Evolutionary conservation across 2,113 vertebrate species (phyloP).

Genomic region (Todiramphus chloris): DNA sequence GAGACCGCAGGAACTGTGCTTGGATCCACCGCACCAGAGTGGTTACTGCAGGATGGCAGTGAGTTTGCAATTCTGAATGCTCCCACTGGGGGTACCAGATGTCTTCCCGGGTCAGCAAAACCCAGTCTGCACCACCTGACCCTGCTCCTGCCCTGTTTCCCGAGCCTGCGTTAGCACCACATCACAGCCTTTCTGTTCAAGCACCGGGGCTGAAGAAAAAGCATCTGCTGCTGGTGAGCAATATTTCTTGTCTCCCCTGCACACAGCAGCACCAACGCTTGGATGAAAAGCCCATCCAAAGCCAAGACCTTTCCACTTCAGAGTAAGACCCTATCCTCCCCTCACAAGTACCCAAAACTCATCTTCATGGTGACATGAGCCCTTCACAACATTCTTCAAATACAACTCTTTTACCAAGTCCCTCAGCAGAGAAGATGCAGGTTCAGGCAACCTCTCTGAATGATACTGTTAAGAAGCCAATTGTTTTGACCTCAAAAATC

Average conservation of each 20-base stretch:
- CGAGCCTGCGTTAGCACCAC: neutral
- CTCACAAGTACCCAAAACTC: neutral
- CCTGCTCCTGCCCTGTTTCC: neutral
- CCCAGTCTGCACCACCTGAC: neutral
- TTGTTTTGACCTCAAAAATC: neutral
- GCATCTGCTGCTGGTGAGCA: neutral
- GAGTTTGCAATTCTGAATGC: neutral
- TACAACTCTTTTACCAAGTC: neutral
- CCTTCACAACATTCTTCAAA: neutral
- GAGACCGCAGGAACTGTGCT: neutral
- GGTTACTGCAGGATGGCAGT: neutral
- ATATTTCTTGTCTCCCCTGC: neutral
- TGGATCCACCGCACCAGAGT: rapidly evolving
- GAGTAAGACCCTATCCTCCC: neutral
- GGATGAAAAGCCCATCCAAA: neutral
- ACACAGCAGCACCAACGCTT: neutral
- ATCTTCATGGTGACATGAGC: neutral
- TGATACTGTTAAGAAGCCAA: neutral
- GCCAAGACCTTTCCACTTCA: neutral
- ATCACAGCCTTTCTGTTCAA: neutral
- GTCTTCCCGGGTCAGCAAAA: neutral
- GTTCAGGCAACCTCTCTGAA: neutral
- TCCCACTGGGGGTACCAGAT: neutral
- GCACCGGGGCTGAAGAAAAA: neutral
- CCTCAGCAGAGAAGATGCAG: neutral